Percentiles rank a stretch among this genome's conserved stretches.
phyloP scores from a whole-genome alignment of 2,888 invertebrate species.

The Vannuccia rotundouncinata region DNA sequence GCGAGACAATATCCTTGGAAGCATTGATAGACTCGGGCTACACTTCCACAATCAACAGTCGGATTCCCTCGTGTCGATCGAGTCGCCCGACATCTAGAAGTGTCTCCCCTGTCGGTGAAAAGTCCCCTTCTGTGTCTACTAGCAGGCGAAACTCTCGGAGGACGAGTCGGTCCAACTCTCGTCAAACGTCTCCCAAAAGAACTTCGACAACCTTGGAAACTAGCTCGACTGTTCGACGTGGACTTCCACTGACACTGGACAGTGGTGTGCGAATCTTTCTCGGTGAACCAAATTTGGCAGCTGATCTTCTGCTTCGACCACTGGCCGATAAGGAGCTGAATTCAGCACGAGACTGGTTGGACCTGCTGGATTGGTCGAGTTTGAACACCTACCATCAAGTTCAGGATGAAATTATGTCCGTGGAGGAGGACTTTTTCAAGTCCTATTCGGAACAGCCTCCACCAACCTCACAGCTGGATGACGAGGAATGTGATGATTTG shows the following conservation, averaged over 20 bases:
- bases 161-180: background rate
- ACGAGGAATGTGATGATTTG: background rate
- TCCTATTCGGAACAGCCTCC: constrained; percentile 28
- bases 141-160: background rate
- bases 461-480: background rate
- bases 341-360: constrained; percentile 8
- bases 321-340: constrained; percentile 18
- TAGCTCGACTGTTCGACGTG: background rate
- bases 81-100: background rate
- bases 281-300: background rate
- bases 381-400: background rate
- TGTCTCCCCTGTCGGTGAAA: background rate
- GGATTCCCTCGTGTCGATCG: background rate
- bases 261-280: background rate
- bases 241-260: constrained; percentile 20
- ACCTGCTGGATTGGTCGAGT: constrained; percentile 21
- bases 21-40: constrained; percentile 11
- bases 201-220: background rate
- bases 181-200: background rate
- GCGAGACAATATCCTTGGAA: too few species aligned
- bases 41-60: background rate
- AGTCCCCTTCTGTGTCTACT: background rate
- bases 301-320: background rate
- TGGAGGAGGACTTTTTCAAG: constrained; percentile 34
- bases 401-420: constrained; percentile 4